Percentiles rank a stretch among this genome's conserved stretches.
Evolutionary conservation across 2,888 invertebrate genomes (phyloP).

Genomic region (Ferrisia virgata): DNA sequence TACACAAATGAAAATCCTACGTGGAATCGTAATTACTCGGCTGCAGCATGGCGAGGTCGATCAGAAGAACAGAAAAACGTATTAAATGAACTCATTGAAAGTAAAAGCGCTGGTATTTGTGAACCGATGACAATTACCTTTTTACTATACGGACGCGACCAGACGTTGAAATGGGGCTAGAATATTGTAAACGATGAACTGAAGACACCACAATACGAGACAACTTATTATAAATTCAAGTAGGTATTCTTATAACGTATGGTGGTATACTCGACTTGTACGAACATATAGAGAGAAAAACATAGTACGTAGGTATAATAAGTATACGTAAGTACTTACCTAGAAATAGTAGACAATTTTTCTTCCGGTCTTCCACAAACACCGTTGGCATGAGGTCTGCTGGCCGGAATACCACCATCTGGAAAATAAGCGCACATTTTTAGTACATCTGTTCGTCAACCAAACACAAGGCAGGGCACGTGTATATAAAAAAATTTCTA

Average conservation of each 20-base stretch:
- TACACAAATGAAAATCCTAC: not conserved
- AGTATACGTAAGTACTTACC: slow-evolving; percentile 47
- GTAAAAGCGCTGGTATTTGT: too few species aligned
- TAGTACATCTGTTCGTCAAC: not conserved
- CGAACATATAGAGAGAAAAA: too few species aligned
- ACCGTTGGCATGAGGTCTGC: slow-evolving; percentile 44
- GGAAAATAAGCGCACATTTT: slow-evolving; percentile 43
- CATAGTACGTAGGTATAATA: too few species aligned
- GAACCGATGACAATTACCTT: too few species aligned
- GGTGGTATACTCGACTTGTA: too few species aligned
- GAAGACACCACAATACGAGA: not conserved
- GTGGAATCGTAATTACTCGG: not conserved
- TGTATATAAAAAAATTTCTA: not conserved
- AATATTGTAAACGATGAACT: too few species aligned
- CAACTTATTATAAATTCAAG: not conserved
- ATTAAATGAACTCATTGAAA: not conserved
- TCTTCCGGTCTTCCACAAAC: slow-evolving; percentile 47
- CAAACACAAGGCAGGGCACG: not conserved
- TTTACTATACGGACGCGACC: too few species aligned
- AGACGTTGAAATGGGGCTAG: not conserved
- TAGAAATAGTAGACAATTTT: slow-evolving; percentile 47
- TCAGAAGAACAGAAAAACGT: not conserved
- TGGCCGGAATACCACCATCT: slow-evolving; percentile 50
- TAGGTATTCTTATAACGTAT: not conserved
- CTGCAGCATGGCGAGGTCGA: not conserved